Evolutionary conservation across 2,888 invertebrate genomes (phyloP), one percentile per base, ranked within the genome.

Genomic region (Papilio demoleus): DNA sequence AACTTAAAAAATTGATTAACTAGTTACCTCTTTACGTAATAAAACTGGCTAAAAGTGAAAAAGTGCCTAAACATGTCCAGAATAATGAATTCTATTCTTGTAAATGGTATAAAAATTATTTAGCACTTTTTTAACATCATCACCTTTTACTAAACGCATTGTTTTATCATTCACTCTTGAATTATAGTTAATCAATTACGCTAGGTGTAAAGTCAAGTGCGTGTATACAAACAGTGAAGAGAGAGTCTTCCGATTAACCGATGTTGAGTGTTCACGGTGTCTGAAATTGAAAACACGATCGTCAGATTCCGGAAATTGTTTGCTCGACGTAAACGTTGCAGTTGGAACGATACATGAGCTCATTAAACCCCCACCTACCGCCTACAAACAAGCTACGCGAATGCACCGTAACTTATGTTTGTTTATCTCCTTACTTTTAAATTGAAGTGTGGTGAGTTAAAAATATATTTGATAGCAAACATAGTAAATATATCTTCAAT

Each of bases 251-350:
- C 53, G 60, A 68, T 68, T 63, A 63, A 45, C 22, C 22, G 36
- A 68, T 36, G 22, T 56, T 56, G 45, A 62, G 34, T 62, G 36
- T 56, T 36, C 45, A 67, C 42, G 67, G 56, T 45, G 56, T 36
- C 56, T 58, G 40, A 67, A 90, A 91, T 89, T 90, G 88, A 88
- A 88, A 88, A 84, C 86, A 86, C 84, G 85, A 86, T 87, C 87
- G 83, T 88, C 88, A 86, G 84, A 75, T 77, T 78, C 84, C 88
- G 89, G 88, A 90, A 90, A 90, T 90, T 88, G 88, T 87, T 81
- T 87, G 86, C 82, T 84, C 83, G 83, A 79, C 79, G 78, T 64
- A 63, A 63, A 64, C 63, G 72, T 70, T 74, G 75, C 73, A 79
- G 73, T 75, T 78, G 79, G 58, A 66, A 77, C 83, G 86, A 82